Evolutionary conservation across 2,888 invertebrate species (phyloP).

Genomic region (Lepidochrysops patricia): DNA sequence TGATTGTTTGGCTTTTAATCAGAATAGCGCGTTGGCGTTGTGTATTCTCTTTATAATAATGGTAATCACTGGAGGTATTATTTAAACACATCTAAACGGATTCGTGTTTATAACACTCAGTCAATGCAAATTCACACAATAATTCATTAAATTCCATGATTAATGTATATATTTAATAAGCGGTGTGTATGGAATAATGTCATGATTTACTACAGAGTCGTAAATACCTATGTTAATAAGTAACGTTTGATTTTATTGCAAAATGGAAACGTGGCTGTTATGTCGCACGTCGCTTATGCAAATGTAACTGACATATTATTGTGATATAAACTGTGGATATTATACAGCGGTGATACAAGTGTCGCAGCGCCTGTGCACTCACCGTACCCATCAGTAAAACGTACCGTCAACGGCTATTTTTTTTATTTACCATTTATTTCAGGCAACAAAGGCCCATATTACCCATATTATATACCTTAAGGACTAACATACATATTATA

Average conservation of each 20-base stretch:
- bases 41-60: background rate
- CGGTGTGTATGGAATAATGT: slow-evolving; percentile 35
- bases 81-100: background rate
- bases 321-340: slow-evolving; percentile 46
- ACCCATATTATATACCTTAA: too few species aligned
- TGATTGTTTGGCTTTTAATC: background rate
- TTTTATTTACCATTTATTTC: too few species aligned
- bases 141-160: slow-evolving; percentile 33
- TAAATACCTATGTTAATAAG: slow-evolving; percentile 64
- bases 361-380: slow-evolving; percentile 41
- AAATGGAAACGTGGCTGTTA: slow-evolving; percentile 49
- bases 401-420: too few species aligned
- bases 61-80: background rate
- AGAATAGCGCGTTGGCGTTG: background rate
- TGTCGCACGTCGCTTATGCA: slow-evolving; percentile 53
- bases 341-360: slow-evolving; percentile 55
- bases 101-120: background rate
- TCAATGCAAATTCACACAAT: slow-evolving; percentile 7
- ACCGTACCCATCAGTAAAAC: too few species aligned
- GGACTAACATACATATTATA: too few species aligned
- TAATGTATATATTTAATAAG: slow-evolving; percentile 35
- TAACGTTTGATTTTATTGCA: slow-evolving; percentile 56
- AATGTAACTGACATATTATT: slow-evolving; percentile 61
- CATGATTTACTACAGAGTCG: slow-evolving; percentile 55
- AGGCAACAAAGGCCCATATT: too few species aligned